Conservation (phyloP, 2,113 vertebrate species). For the Dicaeum eximium region DNA sequence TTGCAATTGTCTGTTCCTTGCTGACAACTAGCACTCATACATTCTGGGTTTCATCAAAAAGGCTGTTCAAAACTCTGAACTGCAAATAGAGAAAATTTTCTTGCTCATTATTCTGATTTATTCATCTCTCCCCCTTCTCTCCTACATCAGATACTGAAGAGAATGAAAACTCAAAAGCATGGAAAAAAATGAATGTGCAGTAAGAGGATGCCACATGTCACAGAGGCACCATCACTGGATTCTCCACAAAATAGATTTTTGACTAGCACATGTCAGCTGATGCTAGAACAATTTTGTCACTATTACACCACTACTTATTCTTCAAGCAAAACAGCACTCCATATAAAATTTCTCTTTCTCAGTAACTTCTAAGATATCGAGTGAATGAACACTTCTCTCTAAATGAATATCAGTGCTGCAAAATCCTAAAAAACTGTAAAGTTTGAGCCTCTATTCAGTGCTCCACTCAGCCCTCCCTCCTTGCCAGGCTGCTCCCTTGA, state of each 20-base stretch:
- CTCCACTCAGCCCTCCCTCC: background rate
- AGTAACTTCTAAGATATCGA: background rate
- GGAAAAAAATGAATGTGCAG: background rate
- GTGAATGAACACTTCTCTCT: background rate
- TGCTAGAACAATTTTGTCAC: background rate
- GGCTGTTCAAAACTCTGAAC: background rate
- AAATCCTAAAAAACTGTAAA: background rate
- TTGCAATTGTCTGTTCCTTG: constrained; percentile 31
- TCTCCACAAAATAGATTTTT: background rate
- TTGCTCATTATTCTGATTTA: background rate
- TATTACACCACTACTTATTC: background rate
- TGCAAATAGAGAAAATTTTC: background rate
- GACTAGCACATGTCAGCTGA: background rate
- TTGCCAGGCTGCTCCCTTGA: background rate
- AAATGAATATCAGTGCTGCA: background rate
- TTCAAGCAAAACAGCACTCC: background rate
- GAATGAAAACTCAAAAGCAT: background rate
- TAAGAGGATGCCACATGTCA: background rate
- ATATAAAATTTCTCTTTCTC: background rate
- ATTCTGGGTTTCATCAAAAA: background rate
- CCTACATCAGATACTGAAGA: background rate
- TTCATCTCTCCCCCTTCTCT: background rate
- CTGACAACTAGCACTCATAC: background rate
- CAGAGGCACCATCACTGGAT: background rate
- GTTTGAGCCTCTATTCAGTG: rapidly evolving